A percentile compares a stretch with the other conserved stretches of the same genome.
Conservation (phyloP, 2,797 vertebrate species). For the Gymnoscopelus braueri region DNA sequence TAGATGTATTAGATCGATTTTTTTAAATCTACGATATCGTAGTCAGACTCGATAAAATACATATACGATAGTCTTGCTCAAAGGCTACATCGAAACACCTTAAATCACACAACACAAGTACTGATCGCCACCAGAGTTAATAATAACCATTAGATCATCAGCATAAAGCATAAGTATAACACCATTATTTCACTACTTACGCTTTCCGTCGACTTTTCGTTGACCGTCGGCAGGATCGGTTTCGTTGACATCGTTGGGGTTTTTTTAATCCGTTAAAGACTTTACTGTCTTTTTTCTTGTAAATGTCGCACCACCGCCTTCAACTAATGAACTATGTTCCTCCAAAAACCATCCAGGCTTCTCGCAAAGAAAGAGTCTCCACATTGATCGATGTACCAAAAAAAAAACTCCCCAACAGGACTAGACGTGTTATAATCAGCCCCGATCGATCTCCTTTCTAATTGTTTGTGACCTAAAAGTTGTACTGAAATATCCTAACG, state of each 20-base stretch:
- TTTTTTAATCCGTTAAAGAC: slow-evolving; percentile 22
- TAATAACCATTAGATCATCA: too few relatives aligned
- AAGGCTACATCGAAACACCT: neutral
- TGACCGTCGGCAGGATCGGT: slow-evolving; percentile 93
- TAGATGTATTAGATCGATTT: too few relatives aligned
- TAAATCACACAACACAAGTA: neutral
- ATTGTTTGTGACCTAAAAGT: slow-evolving; percentile 12
- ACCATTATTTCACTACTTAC: slow-evolving; percentile 81
- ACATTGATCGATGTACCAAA: slow-evolving; percentile 61
- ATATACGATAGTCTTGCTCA: too few relatives aligned
- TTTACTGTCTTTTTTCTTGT: slow-evolving; percentile 15
- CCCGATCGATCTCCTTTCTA: slow-evolving; percentile 35
- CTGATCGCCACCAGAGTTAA: too few relatives aligned
- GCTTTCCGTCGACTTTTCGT: slow-evolving; percentile 93
- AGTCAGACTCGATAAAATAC: too few relatives aligned
- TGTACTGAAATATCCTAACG: neutral
- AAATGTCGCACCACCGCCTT: slow-evolving; percentile 41
- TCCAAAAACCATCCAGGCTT: slow-evolving; percentile 35
- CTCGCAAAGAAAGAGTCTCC: slow-evolving; percentile 49
- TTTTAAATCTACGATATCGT: too few relatives aligned
- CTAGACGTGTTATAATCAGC: slow-evolving; percentile 55
- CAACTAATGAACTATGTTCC: too few relatives aligned
- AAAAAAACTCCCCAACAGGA: slow-evolving; percentile 48
- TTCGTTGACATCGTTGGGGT: slow-evolving; percentile 90
- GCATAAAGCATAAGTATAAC: too few relatives aligned